Conservation (phyloP, 2,113 vertebrate genomes). For the Tauraco erythrolophus region DNA sequence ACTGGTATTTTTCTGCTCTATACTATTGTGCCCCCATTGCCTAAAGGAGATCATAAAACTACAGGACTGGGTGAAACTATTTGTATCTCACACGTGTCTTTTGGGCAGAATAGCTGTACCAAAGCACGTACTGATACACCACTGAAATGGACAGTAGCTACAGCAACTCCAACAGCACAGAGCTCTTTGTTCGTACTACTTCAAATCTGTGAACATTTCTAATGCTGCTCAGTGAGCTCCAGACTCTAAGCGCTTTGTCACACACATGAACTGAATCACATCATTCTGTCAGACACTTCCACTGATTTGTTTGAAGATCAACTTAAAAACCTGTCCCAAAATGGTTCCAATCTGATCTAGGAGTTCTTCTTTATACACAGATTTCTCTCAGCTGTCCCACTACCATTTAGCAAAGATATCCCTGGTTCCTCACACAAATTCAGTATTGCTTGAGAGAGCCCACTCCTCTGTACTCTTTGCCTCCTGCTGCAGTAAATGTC, state of each 20-base stretch:
- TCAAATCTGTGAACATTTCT: not conserved
- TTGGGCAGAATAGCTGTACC: not conserved
- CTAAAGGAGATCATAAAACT: not conserved
- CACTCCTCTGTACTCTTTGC: not conserved
- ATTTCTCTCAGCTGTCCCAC: not conserved
- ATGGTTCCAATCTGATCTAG: not conserved
- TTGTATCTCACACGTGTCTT: not conserved
- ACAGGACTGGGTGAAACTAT: not conserved
- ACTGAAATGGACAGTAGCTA: not conserved
- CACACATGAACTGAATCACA: not conserved
- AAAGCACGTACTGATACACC: not conserved
- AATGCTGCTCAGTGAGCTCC: not conserved
- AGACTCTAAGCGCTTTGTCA: not conserved
- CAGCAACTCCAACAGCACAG: not conserved
- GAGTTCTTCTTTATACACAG: not conserved
- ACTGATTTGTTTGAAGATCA: not conserved
- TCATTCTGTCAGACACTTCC: not conserved
- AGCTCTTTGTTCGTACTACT: accelerated
- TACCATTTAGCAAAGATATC: not conserved
- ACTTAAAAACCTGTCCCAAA: not conserved
- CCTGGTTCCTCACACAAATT: not conserved
- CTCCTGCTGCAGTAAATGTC: not conserved
- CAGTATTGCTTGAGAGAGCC: not conserved
- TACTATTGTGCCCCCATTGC: not conserved
- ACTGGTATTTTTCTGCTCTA: not conserved